phyloP scores from a whole-genome alignment of 2,113 vertebrate species.

The Cygnus atratus region DNA sequence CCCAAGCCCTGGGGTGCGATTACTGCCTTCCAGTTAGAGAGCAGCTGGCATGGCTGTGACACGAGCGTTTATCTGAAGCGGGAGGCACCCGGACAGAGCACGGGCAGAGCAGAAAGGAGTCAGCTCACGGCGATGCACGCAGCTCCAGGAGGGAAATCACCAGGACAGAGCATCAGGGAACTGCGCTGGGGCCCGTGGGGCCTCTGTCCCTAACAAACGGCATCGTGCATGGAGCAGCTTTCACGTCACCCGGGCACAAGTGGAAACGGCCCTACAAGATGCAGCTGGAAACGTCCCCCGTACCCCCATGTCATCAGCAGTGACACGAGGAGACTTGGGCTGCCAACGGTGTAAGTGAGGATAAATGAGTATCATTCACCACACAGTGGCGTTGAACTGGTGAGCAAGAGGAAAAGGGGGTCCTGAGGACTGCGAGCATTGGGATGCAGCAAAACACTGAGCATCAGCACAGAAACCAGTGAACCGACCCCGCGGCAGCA shows the following conservation, averaged over 20 bases:
- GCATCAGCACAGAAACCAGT: not conserved
- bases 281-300: not conserved
- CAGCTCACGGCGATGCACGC: fast-evolving
- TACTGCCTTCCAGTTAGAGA: not conserved
- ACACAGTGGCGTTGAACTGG: not conserved
- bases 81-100: not conserved
- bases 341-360: not conserved
- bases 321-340: fast-evolving
- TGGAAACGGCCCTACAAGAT: not conserved
- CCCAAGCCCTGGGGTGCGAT: not conserved
- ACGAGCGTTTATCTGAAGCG: not conserved
- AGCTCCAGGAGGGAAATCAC: not conserved
- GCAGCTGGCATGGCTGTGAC: not conserved
- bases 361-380: not conserved
- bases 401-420: fast-evolving
- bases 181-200: fast-evolving
- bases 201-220: not conserved
- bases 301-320: not conserved
- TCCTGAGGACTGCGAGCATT: not conserved
- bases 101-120: not conserved
- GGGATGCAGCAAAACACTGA: not conserved
- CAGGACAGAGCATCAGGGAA: fast-evolving
- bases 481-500: not conserved
- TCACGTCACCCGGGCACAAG: not conserved
- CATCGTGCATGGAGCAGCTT: not conserved